A percentile compares a stretch with the other conserved stretches of the same genome.
These are phyloP conservation scores for Eupithecia pulchellata DNA, from an alignment of 2,888 invertebrate genomes.

Conservation along the genomic window DNA sequence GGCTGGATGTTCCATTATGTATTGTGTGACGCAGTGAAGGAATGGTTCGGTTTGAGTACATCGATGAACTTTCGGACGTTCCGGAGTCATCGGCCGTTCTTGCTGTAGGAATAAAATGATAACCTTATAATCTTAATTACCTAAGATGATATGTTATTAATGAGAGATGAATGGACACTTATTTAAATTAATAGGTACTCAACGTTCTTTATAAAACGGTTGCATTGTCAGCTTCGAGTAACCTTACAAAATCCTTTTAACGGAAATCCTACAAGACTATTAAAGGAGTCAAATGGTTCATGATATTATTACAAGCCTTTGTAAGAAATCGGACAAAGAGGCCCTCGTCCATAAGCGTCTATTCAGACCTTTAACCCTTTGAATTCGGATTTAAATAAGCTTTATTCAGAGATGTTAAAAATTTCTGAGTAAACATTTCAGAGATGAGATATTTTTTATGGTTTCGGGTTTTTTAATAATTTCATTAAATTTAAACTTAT, in stretches of 20 bases:
- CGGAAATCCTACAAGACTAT: constrained; percentile 21
- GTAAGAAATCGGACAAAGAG: constrained; percentile 19
- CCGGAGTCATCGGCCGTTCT: constrained; percentile 73
- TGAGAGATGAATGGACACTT: neutral
- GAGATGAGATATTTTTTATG: constrained; percentile 21
- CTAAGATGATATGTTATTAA: neutral
- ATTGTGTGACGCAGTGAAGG: constrained; percentile 86
- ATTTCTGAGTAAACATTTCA: constrained; percentile 22
- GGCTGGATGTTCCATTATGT: constrained; percentile 90
- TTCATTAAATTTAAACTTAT: neutral
- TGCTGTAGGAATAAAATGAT: constrained; percentile 58
- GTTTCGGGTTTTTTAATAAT: constrained; percentile 13
- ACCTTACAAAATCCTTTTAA: constrained; percentile 14
- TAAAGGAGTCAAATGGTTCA: constrained; percentile 20
- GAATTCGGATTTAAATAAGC: constrained; percentile 28
- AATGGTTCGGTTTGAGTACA: constrained; percentile 88
- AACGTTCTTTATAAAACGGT: constrained; percentile 1
- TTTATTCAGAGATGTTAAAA: constrained; percentile 24
- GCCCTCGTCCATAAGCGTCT: constrained; percentile 16
- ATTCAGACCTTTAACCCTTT: constrained; percentile 27
- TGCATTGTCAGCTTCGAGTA: neutral
- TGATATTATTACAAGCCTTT: constrained; percentile 22
- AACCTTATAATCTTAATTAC: constrained; percentile 7
- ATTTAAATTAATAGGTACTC: neutral
- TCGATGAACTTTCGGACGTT: constrained; percentile 70